Evolutionary conservation across 2,797 vertebrate species (phyloP), one percentile per base, ranked within the genome.

Genomic region (Diglossa cyanea): DNA sequence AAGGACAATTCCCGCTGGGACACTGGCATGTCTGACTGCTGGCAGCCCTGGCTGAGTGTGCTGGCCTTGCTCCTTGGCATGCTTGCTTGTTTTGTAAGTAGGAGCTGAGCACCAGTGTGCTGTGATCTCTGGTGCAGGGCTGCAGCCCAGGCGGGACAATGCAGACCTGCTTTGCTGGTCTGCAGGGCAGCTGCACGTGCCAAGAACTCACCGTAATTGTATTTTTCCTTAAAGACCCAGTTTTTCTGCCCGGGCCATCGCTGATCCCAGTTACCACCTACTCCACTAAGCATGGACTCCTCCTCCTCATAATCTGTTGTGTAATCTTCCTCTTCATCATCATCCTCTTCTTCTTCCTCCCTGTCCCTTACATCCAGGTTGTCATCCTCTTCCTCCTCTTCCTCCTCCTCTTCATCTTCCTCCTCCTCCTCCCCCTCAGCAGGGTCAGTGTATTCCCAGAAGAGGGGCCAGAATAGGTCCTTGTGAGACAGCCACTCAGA

Each of bases 381-480:
- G 6, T 98, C 98, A 77, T 98, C 98, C 17, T 98, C 95, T 12
- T 95, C 97, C 23, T 75, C 92, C 3, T 95, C 93, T 8, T 98
- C 98, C 18, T 98, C 88, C 15, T 98, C 98, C 50, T 98, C 97
- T 26, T 60, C 57, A 1, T 94, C 98, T 44, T 98, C 58, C 24
- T 97, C 97, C 9, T 94, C 90, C 3, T 94, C 98, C 55, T 98
- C 98, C 26, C 98, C 94, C 14, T 95, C 96, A 11, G 97, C 97
- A 2, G 95, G 81, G 50, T 98, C 98, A 0, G 97, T 98, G 90
- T 98, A 98, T 74, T 98, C 98, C 99, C 98, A 99, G 95, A 99
- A 98, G 86, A 99, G 97, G 0, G 98, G 98, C 98, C 98, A 99
- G 97, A 99, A 99, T 35, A 99, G 94, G 72, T 98, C 98, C 86